Evolutionary conservation across 2,888 invertebrate species (phyloP).

Genomic region (Drosophila gaucha): DNA sequence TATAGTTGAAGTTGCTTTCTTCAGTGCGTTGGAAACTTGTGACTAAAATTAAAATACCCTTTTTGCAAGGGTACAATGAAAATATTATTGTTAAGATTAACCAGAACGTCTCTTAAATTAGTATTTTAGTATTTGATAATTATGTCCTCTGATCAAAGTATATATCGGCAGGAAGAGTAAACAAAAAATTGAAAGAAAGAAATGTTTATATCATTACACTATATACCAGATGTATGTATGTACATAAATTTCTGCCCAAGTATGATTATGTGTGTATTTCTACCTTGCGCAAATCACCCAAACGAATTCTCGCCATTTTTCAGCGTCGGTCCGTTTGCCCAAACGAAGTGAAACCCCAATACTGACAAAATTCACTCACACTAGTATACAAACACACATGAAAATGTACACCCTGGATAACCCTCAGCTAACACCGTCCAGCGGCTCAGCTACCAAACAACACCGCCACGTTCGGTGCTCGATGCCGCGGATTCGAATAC

Average conservation of each 20-base stretch:
- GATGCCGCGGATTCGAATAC: slow-evolving; percentile 72
- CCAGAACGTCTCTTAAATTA: no score
- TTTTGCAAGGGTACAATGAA: no score
- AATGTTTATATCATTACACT: background rate
- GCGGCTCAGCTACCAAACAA: slow-evolving; percentile 54
- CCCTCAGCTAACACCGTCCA: slow-evolving; percentile 47
- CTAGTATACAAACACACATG: slow-evolving; percentile 16
- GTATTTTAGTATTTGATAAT: no score
- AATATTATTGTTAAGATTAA: no score
- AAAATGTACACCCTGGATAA: slow-evolving; percentile 46
- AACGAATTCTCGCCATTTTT: slow-evolving; percentile 79
- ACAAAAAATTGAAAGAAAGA: background rate
- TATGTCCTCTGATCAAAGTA: no score
- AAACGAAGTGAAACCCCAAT: slow-evolving; percentile 61
- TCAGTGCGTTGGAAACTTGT: no score
- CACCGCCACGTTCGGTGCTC: slow-evolving; percentile 69
- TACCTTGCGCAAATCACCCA: slow-evolving; percentile 74
- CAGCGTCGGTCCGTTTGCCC: slow-evolving; percentile 77
- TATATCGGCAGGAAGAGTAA: background rate
- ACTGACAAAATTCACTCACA: slow-evolving; percentile 46
- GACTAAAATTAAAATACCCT: no score
- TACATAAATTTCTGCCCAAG: slow-evolving; percentile 3
- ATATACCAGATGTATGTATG: slow-evolving; percentile 2
- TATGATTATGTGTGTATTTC: slow-evolving; percentile 5
- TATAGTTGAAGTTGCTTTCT: no score